Evolutionary conservation across 30 jellyfish, hydroid and myxozoan species (phyloP).

Genomic region (Pelagia noctiluca): DNA sequence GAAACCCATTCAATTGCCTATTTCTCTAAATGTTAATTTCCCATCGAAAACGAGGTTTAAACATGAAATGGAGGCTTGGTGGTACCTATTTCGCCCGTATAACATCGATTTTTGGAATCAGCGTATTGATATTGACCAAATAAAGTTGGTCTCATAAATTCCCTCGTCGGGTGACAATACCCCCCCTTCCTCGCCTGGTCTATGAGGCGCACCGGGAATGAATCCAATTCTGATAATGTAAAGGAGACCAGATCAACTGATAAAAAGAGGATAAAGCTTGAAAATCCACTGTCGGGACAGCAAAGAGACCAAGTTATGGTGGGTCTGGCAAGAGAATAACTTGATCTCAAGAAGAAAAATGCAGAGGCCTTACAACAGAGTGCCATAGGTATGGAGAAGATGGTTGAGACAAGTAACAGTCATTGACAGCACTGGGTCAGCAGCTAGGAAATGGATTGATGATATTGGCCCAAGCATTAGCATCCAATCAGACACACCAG

Average conservation of each 20-base stretch:
- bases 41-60: too few relatives aligned
- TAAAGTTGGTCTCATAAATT: too few relatives aligned
- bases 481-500: slow-evolving; percentile 5
- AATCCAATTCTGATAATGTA: background rate
- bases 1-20: too few relatives aligned
- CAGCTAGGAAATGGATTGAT: slow-evolving; percentile 51
- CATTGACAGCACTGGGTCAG: slow-evolving; percentile 21
- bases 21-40: too few relatives aligned
- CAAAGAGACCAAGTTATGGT: slow-evolving; percentile 39
- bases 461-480: slow-evolving; percentile 45
- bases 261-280: slow-evolving; percentile 40
- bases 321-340: slow-evolving; percentile 38
- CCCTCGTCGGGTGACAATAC: too few relatives aligned
- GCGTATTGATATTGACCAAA: too few relatives aligned
- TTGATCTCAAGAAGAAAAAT: slow-evolving; percentile 24
- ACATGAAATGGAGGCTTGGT: too few relatives aligned
- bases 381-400: slow-evolving; percentile 33
- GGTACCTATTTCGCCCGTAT: too few relatives aligned
- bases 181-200: too few relatives aligned
- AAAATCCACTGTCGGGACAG: slow-evolving; percentile 41
- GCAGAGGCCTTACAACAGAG: slow-evolving; percentile 11
- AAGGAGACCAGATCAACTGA: slow-evolving; percentile 7
- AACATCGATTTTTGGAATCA: too few relatives aligned
- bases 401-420: slow-evolving; percentile 52
- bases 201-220: background rate